A percentile compares a stretch with the other conserved stretches of the same genome.
Conservation (phyloP, 2,888 invertebrate genomes). For the Timandra comae region DNA sequence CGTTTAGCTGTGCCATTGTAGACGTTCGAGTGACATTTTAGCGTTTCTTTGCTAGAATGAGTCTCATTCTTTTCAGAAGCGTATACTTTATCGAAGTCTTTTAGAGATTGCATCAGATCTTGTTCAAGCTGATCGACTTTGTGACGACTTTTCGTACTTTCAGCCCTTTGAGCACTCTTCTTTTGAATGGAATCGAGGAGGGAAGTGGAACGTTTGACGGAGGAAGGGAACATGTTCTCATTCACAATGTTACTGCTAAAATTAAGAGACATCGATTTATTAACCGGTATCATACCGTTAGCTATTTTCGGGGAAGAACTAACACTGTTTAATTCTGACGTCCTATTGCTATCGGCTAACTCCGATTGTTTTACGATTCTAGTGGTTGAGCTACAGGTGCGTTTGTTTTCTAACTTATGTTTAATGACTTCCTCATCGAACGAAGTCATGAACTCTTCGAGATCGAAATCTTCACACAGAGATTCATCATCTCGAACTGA, state of each 20-base stretch:
- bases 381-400: conserved; percentile 69
- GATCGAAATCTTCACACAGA: conserved; percentile 78
- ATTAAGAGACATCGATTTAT: conserved; percentile 74
- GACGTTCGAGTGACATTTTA: conserved; percentile 30
- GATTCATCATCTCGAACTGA: conserved; percentile 69
- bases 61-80: conserved; percentile 53
- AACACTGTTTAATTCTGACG: conserved; percentile 49
- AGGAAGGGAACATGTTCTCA: conserved; percentile 68
- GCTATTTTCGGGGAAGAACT: conserved; percentile 54
- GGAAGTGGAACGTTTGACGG: conserved; percentile 75
- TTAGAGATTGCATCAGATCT: conserved; percentile 69
- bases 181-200: conserved; percentile 73
- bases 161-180: conserved; percentile 47
- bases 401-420: conserved; percentile 58
- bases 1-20: conserved; percentile 48
- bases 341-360: conserved; percentile 46
- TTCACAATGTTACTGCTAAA: conserved; percentile 74
- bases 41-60: conserved; percentile 38
- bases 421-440: conserved; percentile 79
- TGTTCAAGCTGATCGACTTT: conserved; percentile 68
- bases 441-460: conserved; percentile 81
- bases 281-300: conserved; percentile 61
- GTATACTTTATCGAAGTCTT: conserved; percentile 70
- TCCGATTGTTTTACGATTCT: conserved; percentile 61
- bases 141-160: conserved; percentile 55